These are phyloP conservation scores for Oryctes rhinoceros DNA, from an alignment of 1,140 invertebrate species.

Conservation along the genomic window DNA sequence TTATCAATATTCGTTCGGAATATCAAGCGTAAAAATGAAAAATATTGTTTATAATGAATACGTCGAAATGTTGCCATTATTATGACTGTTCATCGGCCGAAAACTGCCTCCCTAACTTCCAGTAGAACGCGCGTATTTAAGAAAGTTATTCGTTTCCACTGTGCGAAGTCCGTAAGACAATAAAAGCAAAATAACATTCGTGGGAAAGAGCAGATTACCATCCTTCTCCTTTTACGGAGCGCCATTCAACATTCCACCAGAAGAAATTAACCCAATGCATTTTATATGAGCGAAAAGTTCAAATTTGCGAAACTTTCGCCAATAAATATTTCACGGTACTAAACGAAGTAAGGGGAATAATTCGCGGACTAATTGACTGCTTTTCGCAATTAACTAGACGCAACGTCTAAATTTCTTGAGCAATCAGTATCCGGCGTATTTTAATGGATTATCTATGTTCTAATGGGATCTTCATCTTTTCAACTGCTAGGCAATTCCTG, in stretches of 20 bases:
- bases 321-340: background rate
- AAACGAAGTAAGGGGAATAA: background rate
- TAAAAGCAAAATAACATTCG: slow-evolving; percentile 6
- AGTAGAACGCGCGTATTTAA: too few relatives aligned
- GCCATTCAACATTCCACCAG: background rate
- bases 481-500: too few relatives aligned
- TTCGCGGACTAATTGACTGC: background rate
- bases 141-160: background rate
- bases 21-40: too few relatives aligned
- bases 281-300: slow-evolving; percentile 1
- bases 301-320: background rate
- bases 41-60: too few relatives aligned
- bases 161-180: background rate
- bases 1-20: too few relatives aligned
- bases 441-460: too few relatives aligned
- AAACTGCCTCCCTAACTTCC: too few relatives aligned
- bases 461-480: too few relatives aligned
- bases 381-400: background rate
- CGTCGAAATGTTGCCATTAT: too few relatives aligned
- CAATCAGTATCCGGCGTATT: too few relatives aligned
- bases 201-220: slow-evolving; percentile 9
- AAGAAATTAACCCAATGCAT: background rate
- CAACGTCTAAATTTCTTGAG: too few relatives aligned
- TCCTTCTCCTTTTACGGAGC: background rate
- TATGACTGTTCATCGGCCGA: too few relatives aligned